phyloP scores from a whole-genome alignment of 2,888 invertebrate species.

The Phasia obesa region DNA sequence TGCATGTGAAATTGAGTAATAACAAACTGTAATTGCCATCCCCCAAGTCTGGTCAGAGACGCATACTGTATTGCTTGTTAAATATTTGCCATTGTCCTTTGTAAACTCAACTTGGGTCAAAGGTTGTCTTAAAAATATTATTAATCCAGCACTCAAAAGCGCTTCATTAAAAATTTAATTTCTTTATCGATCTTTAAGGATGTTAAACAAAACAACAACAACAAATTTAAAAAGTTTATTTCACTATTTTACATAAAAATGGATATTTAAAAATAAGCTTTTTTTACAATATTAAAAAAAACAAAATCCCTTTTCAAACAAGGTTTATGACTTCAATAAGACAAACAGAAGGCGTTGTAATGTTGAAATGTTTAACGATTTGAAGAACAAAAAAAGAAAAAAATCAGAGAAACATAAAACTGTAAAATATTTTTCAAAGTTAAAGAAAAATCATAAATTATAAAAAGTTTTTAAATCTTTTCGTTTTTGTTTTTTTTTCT shows the following conservation, averaged over 20 bases:
- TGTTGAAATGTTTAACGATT: constrained; percentile 52
- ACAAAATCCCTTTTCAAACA: not conserved
- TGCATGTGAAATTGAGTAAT: too few species aligned
- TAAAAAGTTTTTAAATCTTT: not conserved
- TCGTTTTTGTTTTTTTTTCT: not conserved
- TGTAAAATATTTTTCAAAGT: constrained; percentile 29
- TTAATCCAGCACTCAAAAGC: not conserved
- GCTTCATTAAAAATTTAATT: not conserved
- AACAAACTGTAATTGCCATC: too few species aligned
- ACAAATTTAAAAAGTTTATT: constrained; percentile 20
- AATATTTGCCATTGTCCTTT: too few species aligned
- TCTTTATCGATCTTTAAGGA: constrained; percentile 1
- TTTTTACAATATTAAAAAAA: not conserved
- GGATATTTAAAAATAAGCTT: not conserved
- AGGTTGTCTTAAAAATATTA: too few species aligned
- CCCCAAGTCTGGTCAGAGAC: too few species aligned
- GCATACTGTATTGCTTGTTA: too few species aligned
- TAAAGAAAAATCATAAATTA: constrained; percentile 41
- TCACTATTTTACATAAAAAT: constrained; percentile 15
- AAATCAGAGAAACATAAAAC: constrained; percentile 12
- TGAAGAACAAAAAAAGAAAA: constrained; percentile 1
- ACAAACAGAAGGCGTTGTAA: constrained; percentile 67
- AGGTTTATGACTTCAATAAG: constrained; percentile 53
- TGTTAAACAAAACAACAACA: constrained; percentile 7
- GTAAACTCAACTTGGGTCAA: too few species aligned